phyloP scores from a whole-genome alignment of 2,888 invertebrate genomes.

The Eupithecia abbreviata region DNA sequence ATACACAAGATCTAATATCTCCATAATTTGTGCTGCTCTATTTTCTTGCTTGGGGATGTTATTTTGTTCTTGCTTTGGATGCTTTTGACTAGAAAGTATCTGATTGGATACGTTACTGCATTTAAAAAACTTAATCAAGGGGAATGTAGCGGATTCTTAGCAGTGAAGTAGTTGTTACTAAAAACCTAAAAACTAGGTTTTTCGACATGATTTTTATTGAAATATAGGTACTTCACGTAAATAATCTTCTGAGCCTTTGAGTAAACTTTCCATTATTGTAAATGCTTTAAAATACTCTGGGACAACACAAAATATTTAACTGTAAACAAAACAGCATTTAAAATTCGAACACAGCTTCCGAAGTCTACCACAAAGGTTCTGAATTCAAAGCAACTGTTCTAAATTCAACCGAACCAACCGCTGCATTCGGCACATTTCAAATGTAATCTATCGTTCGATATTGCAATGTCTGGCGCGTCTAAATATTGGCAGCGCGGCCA shows the following conservation, averaged over 20 bases:
- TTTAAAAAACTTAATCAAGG: neutral
- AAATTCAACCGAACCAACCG: conserved; percentile 34
- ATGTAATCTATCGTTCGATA: conserved; percentile 46
- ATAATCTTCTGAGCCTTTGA: neutral
- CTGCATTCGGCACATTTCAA: conserved; percentile 40
- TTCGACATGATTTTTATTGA: neutral
- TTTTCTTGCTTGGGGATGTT: neutral
- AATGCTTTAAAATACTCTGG: neutral
- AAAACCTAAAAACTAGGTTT: neutral
- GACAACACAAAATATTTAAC: neutral
- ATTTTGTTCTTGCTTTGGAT: conserved; percentile 5
- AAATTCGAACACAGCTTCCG: conserved; percentile 11
- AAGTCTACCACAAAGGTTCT: conserved; percentile 21
- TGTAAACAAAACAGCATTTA: conserved; percentile 5
- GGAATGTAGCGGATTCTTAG: neutral
- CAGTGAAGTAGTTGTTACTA: neutral
- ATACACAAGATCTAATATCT: conserved; percentile 26
- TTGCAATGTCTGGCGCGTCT: conserved; percentile 46
- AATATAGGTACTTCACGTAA: neutral
- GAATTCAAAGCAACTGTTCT: conserved; percentile 34
- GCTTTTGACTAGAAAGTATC: neutral
- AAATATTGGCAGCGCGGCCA: conserved; percentile 42
- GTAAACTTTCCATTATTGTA: neutral
- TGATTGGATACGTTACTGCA: neutral
- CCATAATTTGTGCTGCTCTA: conserved; percentile 18